Evolutionary conservation across 2,888 invertebrate genomes (phyloP).

Genomic region (Taenaris catops): DNA sequence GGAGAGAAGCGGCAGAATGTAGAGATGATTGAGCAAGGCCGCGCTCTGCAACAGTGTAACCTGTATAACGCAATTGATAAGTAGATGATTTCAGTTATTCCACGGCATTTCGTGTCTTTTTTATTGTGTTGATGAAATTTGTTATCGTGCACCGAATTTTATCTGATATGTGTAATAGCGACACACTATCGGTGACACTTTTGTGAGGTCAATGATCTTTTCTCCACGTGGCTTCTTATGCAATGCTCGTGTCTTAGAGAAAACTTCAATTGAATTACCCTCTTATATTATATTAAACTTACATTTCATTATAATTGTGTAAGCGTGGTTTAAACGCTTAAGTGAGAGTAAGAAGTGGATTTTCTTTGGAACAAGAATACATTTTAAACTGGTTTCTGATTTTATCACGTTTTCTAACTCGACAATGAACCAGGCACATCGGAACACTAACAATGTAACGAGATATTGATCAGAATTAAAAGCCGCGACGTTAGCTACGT

Average conservation of each 20-base stretch:
- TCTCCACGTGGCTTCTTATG: constrained; percentile 60
- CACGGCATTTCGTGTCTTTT: constrained; percentile 26
- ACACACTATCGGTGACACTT: constrained; percentile 52
- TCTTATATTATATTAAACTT: background rate
- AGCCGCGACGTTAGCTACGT: constrained; percentile 29
- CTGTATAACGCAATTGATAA: constrained; percentile 25
- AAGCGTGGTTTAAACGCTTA: constrained; percentile 20
- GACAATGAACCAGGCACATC: constrained; percentile 13
- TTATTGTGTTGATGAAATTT: constrained; percentile 34
- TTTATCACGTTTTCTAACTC: constrained; percentile 24
- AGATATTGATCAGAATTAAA: constrained; percentile 37
- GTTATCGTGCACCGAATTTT: constrained; percentile 51
- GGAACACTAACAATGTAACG: constrained; percentile 10
- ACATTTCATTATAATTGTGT: background rate
- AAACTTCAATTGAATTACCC: constrained; percentile 2
- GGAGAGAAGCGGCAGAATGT: too few species aligned
- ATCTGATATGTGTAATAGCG: constrained; percentile 54
- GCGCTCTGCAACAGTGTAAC: constrained; percentile 30
- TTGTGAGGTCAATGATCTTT: constrained; percentile 56
- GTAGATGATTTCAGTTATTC: constrained; percentile 24
- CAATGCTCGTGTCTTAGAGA: constrained; percentile 31
- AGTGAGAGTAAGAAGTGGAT: constrained; percentile 48
- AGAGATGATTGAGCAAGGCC: constrained; percentile 58
- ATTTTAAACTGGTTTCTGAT: constrained; percentile 29
- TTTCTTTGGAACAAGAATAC: constrained; percentile 6